phyloP scores from a whole-genome alignment of 2,797 vertebrate species.

The Coluber constrictor region DNA sequence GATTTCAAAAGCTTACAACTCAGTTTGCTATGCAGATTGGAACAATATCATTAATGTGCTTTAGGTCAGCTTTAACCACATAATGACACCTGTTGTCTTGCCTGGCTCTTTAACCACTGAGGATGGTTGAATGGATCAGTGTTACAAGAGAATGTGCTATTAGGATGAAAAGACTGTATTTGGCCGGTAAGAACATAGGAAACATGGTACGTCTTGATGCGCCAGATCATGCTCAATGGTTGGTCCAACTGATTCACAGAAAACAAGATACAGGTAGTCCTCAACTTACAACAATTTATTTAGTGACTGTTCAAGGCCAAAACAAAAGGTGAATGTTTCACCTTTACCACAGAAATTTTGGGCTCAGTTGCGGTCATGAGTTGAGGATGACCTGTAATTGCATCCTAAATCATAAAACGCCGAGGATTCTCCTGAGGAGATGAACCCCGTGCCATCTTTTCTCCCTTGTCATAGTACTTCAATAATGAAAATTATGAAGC shows the following conservation, averaged over 20 bases:
- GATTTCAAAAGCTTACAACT: neutral
- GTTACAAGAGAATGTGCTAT: neutral
- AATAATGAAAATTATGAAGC: conserved; percentile 98
- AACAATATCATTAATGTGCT: neutral
- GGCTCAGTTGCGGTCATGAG: neutral
- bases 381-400: neutral
- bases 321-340: too few species aligned
- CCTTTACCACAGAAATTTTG: neutral
- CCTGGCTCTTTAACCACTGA: too few species aligned
- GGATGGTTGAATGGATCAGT: neutral
- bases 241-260: neutral
- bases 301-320: neutral
- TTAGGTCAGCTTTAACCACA: neutral
- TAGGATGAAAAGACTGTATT: neutral
- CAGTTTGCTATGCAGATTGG: neutral
- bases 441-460: neutral
- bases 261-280: neutral
- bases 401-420: neutral
- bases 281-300: neutral
- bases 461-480: conserved; percentile 84
- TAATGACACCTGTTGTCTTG: neutral
- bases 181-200: neutral
- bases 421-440: neutral
- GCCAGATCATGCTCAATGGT: neutral
- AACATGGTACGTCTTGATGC: too few species aligned